Evolutionary conservation across 1,140 invertebrate species (phyloP), one percentile per base, ranked within the genome.

Genomic region (Cotesia chilonis): DNA sequence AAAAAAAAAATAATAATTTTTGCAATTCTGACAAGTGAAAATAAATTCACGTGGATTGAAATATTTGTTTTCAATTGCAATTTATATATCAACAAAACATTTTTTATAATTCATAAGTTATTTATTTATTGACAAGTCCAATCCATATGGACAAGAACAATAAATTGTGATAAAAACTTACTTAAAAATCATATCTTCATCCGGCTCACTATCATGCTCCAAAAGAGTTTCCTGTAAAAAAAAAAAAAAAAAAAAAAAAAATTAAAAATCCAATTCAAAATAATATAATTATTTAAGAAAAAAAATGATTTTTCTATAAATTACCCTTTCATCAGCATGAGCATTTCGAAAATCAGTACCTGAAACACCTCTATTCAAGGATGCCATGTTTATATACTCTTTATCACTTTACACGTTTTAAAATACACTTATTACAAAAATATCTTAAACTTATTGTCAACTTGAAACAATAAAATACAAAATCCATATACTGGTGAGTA

Each of bases 191-290:
- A 80, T 80, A 54, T 84, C 81, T 38, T 86, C 82, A 36, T 86
- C 84, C 12, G 68, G 76, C 54, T 86, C 84, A 20, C 84, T 85
- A 70, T 86, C 84, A 69, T 84, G 80, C 7, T 86, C 83, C 68
- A 86, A 72, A 28, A 86, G 70, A 7, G 69, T 73, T 51, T 85
- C 83, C 84, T 86, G 38, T 17, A 71, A 78, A 41, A 71, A 35
- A 75, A 28, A 28, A 28, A 28, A 1, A 14, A 14, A 14, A 17
- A 17, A 28, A 28, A 1, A 3, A 28, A 28, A 76, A 17, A 35
- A 38, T 66, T 41, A 5, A 68, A 65, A n/a, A 6, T 57, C 12
- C 55, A 28, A 17, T 76, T 14, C 73, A 73, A 35, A 6, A 35
- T 37, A 4, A 14, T 41, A 71, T 54, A 60, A 17, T 71, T 20